phyloP scores from a whole-genome alignment of 2,888 invertebrate species.

The Cephus rjabovi region DNA sequence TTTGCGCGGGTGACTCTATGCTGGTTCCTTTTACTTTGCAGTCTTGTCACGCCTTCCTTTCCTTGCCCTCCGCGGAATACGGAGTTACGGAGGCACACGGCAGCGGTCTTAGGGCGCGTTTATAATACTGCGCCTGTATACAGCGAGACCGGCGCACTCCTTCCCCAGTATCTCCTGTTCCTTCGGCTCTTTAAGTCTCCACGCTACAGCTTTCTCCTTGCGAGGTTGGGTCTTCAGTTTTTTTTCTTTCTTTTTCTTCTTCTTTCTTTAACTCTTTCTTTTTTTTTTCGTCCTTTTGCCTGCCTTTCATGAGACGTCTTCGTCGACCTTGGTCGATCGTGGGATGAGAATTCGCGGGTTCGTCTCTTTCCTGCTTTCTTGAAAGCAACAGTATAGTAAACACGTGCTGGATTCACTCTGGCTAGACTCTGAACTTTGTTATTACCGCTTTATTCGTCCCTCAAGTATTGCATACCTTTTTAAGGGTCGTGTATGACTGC shows the following conservation, averaged over 20 bases:
- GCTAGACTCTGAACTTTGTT: not conserved
- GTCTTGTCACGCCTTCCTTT: conserved; percentile 63
- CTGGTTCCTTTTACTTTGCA: conserved; percentile 62
- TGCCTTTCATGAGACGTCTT: not conserved
- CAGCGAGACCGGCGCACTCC: not conserved
- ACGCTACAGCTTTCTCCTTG: not conserved
- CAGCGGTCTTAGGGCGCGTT: not conserved
- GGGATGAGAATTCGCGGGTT: not conserved
- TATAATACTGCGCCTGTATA: not conserved
- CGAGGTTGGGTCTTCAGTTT: not conserved
- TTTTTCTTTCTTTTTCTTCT: not conserved
- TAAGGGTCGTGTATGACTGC: not conserved
- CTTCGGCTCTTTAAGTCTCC: not conserved
- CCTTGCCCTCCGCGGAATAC: conserved; percentile 46
- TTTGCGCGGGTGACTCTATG: conserved; percentile 64
- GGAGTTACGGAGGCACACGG: conserved; percentile 32
- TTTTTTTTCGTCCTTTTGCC: not conserved
- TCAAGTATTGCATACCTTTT: not conserved
- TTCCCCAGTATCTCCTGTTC: not conserved
- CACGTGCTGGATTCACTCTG: not conserved
- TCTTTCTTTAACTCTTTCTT: not conserved
- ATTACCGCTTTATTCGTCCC: not conserved
- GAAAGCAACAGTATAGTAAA: not conserved
- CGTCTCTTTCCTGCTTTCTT: not conserved
- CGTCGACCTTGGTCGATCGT: not conserved